Evolutionary conservation across 2,888 invertebrate genomes (phyloP).

Genomic region (Acrocyrtus sp.): DNA sequence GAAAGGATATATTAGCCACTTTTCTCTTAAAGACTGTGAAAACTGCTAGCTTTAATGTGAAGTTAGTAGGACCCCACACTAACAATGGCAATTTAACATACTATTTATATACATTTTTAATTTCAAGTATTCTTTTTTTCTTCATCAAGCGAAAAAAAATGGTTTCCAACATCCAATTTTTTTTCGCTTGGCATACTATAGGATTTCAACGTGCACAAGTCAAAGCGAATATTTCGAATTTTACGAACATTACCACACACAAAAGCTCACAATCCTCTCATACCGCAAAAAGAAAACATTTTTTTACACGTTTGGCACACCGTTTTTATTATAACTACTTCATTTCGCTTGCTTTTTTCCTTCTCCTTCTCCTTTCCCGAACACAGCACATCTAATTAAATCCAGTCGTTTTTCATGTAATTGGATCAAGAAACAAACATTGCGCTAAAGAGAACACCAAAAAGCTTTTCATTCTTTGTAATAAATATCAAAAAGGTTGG

Average conservation of each 20-base stretch:
- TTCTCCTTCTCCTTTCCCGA: conserved; percentile 16
- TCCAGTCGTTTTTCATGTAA: conserved; percentile 35
- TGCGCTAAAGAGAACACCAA: conserved; percentile 39
- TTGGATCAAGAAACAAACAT: conserved; percentile 44
- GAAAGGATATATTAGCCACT: not conserved
- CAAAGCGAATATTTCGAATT: not conserved
- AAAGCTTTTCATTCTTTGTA: conserved; percentile 46
- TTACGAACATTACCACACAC: not conserved
- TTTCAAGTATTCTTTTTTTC: not conserved
- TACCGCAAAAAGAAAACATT: not conserved
- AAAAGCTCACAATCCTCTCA: not conserved
- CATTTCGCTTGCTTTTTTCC: too few relatives aligned
- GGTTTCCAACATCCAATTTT: not conserved
- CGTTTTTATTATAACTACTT: conserved; percentile 1
- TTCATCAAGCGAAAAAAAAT: not conserved
- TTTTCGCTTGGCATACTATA: too few relatives aligned
- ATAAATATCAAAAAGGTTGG: conserved; percentile 24
- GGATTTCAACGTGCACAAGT: not conserved
- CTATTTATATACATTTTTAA: not conserved
- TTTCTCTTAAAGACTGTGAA: not conserved
- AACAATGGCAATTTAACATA: not conserved
- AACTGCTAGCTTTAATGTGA: not conserved
- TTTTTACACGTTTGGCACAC: not conserved
- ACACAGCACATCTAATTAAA: conserved; percentile 33
- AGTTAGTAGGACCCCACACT: not conserved